Conservation (phyloP, 23 tunicate species). For the Phallusia fumigata region DNA sequence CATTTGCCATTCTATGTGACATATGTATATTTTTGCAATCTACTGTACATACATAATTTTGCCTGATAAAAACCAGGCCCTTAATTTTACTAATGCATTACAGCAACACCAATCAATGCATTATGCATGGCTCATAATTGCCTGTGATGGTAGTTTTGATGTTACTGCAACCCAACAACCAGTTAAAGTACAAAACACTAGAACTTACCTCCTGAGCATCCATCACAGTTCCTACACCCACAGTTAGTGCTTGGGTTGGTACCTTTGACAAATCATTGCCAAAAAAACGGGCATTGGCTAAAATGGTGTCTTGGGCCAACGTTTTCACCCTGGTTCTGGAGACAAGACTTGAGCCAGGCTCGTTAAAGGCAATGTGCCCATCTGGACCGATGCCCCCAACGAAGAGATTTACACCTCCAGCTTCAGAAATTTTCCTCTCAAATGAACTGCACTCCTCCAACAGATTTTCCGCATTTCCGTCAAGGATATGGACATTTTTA, state of each 20-base stretch:
- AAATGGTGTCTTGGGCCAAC: slow-evolving; percentile 85
- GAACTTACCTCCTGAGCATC: slow-evolving; percentile 79
- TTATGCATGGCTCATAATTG: no score
- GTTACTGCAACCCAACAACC: neutral
- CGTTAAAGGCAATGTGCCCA: slow-evolving; percentile 94
- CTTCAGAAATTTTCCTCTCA: slow-evolving; percentile 68
- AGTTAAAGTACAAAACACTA: neutral
- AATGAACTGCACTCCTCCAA: slow-evolving; percentile 63
- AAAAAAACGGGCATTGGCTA: slow-evolving; percentile 89
- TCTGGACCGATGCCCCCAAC: slow-evolving; percentile 94
- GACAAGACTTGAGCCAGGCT: slow-evolving; percentile 92
- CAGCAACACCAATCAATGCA: no score
- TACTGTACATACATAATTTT: no score
- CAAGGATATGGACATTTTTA: slow-evolving; percentile 78
- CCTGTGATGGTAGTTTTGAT: no score
- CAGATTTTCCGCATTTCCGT: slow-evolving; percentile 78
- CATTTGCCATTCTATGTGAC: no score
- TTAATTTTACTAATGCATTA: no score
- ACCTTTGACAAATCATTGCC: slow-evolving; percentile 69
- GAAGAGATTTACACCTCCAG: slow-evolving; percentile 85
- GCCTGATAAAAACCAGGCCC: no score
- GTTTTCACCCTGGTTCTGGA: slow-evolving; percentile 89
- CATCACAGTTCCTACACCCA: slow-evolving; percentile 95
- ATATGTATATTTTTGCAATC: no score
- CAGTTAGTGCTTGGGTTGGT: slow-evolving; percentile 89